Conservation (phyloP, 2,797 vertebrate species). For the Oreonectes daqikongensis region DNA sequence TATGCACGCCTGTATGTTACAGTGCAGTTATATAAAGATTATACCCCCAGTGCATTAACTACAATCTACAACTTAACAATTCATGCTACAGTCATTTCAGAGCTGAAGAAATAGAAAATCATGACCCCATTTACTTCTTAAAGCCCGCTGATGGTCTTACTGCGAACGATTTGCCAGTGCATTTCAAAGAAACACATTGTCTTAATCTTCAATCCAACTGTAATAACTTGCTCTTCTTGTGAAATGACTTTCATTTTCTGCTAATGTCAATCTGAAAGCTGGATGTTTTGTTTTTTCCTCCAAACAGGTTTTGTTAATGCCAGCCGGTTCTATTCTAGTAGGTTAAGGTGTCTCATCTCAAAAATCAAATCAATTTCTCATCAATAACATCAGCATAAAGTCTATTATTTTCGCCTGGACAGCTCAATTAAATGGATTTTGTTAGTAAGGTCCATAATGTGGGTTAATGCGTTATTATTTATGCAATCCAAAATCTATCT, state of each 20-base stretch:
- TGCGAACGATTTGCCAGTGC: neutral
- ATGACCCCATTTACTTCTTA: neutral
- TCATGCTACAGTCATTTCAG: constrained; percentile 18
- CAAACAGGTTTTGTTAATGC: neutral
- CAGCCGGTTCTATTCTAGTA: neutral
- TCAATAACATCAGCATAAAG: neutral
- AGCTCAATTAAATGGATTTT: constrained; percentile 12
- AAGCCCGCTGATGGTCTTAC: neutral
- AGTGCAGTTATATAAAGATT: constrained; percentile 34
- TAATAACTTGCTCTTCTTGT: neutral
- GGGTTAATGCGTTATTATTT: constrained; percentile 16
- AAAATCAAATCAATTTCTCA: neutral
- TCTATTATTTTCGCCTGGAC: neutral
- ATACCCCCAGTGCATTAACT: neutral
- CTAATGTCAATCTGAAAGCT: neutral
- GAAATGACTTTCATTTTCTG: neutral
- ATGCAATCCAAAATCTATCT: neutral
- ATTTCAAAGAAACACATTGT: neutral
- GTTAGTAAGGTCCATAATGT: neutral
- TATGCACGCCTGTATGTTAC: constrained; percentile 30
- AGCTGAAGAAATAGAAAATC: neutral
- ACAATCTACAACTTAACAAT: constrained; percentile 18
- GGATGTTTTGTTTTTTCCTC: neutral
- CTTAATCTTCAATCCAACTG: neutral
- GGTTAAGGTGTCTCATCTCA: neutral